Evolutionary conservation across 2,888 invertebrate genomes (phyloP).

Genomic region (Polyommatus icarus): DNA sequence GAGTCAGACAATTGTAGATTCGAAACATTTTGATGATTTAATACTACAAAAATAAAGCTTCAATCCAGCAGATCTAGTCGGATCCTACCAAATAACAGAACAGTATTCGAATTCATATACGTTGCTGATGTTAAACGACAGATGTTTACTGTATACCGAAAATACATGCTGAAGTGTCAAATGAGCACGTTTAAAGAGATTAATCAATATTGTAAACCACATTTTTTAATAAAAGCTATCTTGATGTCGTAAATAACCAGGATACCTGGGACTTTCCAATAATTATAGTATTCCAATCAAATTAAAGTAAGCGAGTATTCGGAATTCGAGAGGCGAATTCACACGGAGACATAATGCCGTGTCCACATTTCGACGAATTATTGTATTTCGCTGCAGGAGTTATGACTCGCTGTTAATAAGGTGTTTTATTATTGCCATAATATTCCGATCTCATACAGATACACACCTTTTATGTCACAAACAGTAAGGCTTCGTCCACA

Average conservation of each 20-base stretch:
- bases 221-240: background rate
- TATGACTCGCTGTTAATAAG: slow-evolving; percentile 28
- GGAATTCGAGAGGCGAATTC: slow-evolving; percentile 30
- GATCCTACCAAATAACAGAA: too few species aligned
- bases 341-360: slow-evolving; percentile 17
- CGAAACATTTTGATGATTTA: background rate
- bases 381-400: slow-evolving; percentile 31
- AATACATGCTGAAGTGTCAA: too few species aligned
- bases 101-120: too few species aligned
- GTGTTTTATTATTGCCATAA: slow-evolving; percentile 11
- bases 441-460: background rate
- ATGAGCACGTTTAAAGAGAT: too few species aligned
- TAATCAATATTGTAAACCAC: too few species aligned
- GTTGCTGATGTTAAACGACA: too few species aligned
- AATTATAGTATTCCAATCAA: slow-evolving; percentile 23
- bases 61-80: too few species aligned
- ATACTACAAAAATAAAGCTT: too few species aligned
- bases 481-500: too few species aligned
- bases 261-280: background rate
- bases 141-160: too few species aligned
- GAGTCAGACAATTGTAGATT: background rate
- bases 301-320: slow-evolving; percentile 23
- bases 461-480: background rate
- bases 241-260: background rate
- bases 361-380: slow-evolving; percentile 28